Base-by-base conservation (phyloP, 2,797 vertebrate genomes). In the Argyrosomus regius region DNA sequence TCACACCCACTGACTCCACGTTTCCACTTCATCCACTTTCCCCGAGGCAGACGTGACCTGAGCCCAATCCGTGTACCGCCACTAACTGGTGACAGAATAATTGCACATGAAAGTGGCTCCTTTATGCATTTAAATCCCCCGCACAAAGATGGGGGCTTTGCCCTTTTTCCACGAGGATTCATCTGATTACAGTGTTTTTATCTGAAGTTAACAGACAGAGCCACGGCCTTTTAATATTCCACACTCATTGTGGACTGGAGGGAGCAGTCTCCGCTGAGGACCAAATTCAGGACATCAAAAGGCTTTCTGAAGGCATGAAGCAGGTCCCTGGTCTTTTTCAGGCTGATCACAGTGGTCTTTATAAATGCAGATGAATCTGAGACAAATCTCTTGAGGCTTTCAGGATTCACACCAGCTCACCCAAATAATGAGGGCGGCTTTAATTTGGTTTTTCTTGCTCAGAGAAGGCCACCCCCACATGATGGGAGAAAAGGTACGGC, bases 191-290 rank as follows among this genome's bases (percentile, higher is more conserved):
- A 68, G 58, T 39, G 24, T 79, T 81, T 79, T 53, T 69, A 69
- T 87, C 80, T 69, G 54, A 24, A 69, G 64, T 78, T 82, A 83
- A 85, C 73, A 77, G 81, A 75, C 43, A 69, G 68, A 86, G 65
- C 54, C 17, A 6, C 31, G 18, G 74, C 80, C 75, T 75, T 81
- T 81, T 83, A 78, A 82, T 75, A 79, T 89, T 83, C 83, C 45
- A 52, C 45, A 28, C 71, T 86, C 78, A 81, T 68, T 80, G 68
- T 78, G 81, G 60, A 67, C 57, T 49, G 31, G 1, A 62, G 18
- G 54, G 80, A 75, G 58, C 67, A 20, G 49, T 54, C 31, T 59
- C 50, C 5, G 0, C 61, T 59, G 43, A 53, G 65, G 64, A 59
- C 77, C 54, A 43, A 73, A 85, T 46, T 52, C 63, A 57, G 12